Conservation (phyloP, 2,113 vertebrate species). For the Passerina amoena region DNA sequence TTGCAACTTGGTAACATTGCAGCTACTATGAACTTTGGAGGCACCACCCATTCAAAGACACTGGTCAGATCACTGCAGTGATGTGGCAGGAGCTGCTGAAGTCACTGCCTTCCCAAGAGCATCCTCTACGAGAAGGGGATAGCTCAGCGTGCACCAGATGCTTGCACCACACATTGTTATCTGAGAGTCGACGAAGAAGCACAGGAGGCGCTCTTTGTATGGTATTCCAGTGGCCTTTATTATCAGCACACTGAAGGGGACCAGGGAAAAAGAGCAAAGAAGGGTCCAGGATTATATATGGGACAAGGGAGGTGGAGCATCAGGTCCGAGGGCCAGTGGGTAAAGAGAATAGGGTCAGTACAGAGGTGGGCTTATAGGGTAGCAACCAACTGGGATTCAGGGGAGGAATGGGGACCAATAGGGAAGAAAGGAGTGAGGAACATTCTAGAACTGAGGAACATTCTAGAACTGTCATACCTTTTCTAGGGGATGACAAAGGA, state of each 20-base stretch:
- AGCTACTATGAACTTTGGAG: neutral
- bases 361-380: neutral
- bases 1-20: neutral
- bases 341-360: neutral
- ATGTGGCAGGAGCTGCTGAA: neutral
- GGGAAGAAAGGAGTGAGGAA: neutral
- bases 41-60: neutral
- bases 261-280: neutral
- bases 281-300: neutral
- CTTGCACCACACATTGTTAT: neutral
- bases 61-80: neutral
- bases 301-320: neutral
- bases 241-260: neutral
- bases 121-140: neutral
- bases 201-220: neutral
- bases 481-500: neutral
- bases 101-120: neutral
- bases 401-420: neutral
- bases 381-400: neutral
- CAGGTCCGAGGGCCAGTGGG: neutral
- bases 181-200: neutral
- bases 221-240: neutral
- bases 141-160: neutral
- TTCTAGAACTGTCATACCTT: neutral
- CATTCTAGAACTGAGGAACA: neutral